phyloP scores from a whole-genome alignment of 2,888 invertebrate species.

The Meganola albula region DNA sequence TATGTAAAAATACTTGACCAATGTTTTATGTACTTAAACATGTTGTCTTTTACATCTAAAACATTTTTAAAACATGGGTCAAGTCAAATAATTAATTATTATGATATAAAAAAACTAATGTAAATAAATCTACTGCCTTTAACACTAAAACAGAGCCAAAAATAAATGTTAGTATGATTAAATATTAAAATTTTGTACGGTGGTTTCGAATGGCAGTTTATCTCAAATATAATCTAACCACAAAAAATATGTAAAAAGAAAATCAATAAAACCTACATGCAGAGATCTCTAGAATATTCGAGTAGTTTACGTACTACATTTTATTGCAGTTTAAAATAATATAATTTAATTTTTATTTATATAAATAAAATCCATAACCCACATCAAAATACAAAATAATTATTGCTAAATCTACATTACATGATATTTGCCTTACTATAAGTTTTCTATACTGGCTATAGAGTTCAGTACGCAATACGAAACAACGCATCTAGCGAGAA shows the following conservation, averaged over 20 bases:
- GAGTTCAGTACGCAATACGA: no score
- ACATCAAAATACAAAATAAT: slow-evolving; percentile 21
- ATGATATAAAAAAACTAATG: no score
- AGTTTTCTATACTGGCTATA: no score
- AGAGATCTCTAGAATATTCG: slow-evolving; percentile 28
- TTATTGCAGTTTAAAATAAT: slow-evolving; percentile 10
- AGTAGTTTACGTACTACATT: slow-evolving; percentile 19
- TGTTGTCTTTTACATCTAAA: no score
- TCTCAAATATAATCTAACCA: slow-evolving; percentile 29
- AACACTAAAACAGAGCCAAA: slow-evolving; percentile 39
- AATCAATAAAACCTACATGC: slow-evolving; percentile 22
- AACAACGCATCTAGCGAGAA: no score
- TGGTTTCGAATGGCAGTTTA: slow-evolving; percentile 35
- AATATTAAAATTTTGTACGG: slow-evolving; percentile 35
- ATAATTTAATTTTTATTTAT: slow-evolving; percentile 19
- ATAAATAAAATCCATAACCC: slow-evolving; percentile 17
- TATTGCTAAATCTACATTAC: slow-evolving; percentile 13
- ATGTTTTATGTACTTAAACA: no score
- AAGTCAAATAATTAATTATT: no score
- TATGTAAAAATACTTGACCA: no score
- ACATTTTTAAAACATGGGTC: no score
- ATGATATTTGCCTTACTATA: slow-evolving; percentile 14
- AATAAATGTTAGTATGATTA: no score
- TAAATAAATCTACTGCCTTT: no score
- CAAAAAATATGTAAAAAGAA: slow-evolving; percentile 11